A percentile compares a stretch with the other conserved stretches of the same genome.
These are phyloP conservation scores for Cirrhinus molitorella DNA, from an alignment of 2,797 vertebrate genomes.

Conservation along the genomic window DNA sequence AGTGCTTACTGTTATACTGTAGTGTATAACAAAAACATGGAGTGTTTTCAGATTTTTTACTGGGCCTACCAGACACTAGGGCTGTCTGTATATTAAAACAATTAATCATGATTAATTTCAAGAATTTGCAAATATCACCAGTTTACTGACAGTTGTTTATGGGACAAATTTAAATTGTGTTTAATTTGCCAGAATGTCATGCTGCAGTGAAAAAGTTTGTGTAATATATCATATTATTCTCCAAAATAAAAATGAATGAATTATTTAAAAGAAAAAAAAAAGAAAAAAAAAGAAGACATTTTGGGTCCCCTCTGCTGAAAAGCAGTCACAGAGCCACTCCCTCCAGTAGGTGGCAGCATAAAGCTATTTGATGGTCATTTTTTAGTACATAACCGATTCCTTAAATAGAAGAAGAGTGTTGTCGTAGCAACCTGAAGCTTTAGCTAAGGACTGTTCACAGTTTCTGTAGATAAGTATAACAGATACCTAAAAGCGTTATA, in stretches of 20 bases:
- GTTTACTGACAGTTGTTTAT: not conserved
- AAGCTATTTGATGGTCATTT: not conserved
- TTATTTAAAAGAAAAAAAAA: too few relatives aligned
- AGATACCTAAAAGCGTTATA: not conserved
- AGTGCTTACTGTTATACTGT: too few relatives aligned
- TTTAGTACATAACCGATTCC: not conserved
- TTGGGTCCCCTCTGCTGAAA: not conserved
- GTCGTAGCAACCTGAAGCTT: conserved; percentile 44
- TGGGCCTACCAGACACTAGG: not conserved
- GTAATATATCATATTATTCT: not conserved
- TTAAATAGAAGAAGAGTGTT: conserved; percentile 42
- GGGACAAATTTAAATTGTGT: not conserved
- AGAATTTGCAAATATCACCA: not conserved
- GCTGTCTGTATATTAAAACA: not conserved
- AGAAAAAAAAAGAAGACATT: not conserved
- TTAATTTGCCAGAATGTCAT: not conserved
- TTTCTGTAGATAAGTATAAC: not conserved
- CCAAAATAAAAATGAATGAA: not conserved
- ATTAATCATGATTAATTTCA: not conserved
- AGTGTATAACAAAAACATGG: not conserved
- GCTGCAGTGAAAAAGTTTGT: not conserved
- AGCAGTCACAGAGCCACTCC: not conserved
- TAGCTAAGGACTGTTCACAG: not conserved
- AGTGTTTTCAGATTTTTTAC: not conserved
- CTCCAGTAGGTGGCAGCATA: conserved; percentile 21